Percentiles rank a stretch among this genome's conserved stretches.
Evolutionary conservation across 92 coral and sea anemone genomes (phyloP).

Genomic region (Phenganax marumi): DNA sequence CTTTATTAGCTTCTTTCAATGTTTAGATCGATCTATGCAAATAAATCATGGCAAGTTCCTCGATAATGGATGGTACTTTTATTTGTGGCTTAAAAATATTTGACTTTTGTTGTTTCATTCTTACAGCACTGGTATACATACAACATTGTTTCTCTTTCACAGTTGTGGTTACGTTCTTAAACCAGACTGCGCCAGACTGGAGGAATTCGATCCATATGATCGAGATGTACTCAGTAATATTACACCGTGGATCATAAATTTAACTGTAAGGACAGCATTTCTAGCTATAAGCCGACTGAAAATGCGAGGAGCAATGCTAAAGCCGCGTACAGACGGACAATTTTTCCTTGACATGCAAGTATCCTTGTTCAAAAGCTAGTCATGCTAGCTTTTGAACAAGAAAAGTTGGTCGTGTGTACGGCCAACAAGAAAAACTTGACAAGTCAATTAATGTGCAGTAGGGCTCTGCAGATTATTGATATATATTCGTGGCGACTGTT

Average conservation of each 20-base stretch:
- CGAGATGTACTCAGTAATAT: constrained; percentile 65
- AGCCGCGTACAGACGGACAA: no score
- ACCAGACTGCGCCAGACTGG: constrained; percentile 80
- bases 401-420: no score
- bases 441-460: no score
- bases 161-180: constrained; percentile 95
- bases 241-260: constrained; percentile 81
- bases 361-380: no score
- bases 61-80: constrained; percentile 85
- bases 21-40: constrained; percentile 92
- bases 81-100: not conserved
- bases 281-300: not conserved
- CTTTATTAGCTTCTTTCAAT: not conserved
- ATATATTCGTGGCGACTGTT: no score
- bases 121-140: no score
- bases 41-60: constrained; percentile 93
- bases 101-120: not conserved
- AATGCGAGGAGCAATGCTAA: not conserved
- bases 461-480: no score
- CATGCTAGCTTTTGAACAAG: no score
- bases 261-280: constrained; percentile 62
- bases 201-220: constrained; percentile 71
- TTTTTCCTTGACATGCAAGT: no score
- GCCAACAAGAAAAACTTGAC: no score
- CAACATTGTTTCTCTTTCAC: constrained; percentile 12